Percentiles rank a stretch among this genome's conserved stretches.
Conservation (phyloP, 2,113 vertebrate genomes). For the Telmatochromis brichardi region DNA sequence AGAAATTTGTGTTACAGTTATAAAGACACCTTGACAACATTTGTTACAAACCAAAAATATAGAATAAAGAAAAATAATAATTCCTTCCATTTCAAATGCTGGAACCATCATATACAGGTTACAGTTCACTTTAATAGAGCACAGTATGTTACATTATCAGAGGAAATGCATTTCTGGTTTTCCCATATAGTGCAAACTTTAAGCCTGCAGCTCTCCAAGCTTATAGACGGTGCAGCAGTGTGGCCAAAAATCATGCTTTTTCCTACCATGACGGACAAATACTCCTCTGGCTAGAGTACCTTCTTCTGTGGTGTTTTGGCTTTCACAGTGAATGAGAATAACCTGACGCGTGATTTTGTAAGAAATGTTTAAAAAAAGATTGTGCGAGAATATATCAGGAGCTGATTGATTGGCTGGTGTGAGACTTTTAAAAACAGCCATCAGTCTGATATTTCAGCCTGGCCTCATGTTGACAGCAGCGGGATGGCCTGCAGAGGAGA, state of each 20-base stretch:
- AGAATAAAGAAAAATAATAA: background rate
- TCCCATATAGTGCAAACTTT: background rate
- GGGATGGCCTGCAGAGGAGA: constrained; percentile 10
- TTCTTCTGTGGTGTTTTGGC: background rate
- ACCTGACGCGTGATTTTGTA: background rate
- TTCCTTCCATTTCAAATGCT: background rate
- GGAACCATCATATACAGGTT: background rate
- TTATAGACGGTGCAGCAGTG: background rate
- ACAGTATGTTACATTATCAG: background rate
- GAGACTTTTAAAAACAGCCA: background rate
- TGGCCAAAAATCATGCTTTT: background rate
- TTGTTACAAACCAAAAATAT: background rate
- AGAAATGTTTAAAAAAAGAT: background rate
- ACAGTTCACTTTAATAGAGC: background rate
- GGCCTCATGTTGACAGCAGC: constrained; percentile 15
- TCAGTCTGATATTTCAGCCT: background rate
- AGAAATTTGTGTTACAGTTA: background rate
- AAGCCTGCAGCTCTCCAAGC: background rate
- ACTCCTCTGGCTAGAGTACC: background rate
- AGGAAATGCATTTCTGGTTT: background rate
- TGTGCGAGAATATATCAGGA: background rate
- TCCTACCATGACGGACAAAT: background rate
- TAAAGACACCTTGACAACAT: background rate
- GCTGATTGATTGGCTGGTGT: background rate
- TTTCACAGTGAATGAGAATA: background rate